Conservation (phyloP, 2,797 vertebrate genomes). For the Ceyx erithaca region DNA sequence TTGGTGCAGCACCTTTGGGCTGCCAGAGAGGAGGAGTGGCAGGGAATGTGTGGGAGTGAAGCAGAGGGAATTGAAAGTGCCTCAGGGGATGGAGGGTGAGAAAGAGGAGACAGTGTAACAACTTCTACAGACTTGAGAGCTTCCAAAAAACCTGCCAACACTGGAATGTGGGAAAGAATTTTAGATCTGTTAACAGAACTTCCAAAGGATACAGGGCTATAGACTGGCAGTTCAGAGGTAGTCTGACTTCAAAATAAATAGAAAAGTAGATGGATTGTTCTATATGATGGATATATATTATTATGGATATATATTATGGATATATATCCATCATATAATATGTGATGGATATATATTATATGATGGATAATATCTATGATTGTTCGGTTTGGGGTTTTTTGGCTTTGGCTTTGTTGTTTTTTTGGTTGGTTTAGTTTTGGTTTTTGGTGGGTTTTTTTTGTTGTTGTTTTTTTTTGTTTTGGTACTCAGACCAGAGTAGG, state of each 20-base stretch:
- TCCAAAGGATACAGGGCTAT: not conserved
- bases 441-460: no score
- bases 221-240: not conserved
- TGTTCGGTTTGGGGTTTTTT: no score
- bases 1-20: slow-evolving; percentile 40
- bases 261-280: not conserved
- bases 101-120: slow-evolving; percentile 36
- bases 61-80: not conserved
- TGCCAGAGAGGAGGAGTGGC: slow-evolving; percentile 1
- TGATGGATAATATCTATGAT: no score
- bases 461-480: not conserved
- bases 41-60: not conserved
- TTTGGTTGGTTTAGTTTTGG: no score
- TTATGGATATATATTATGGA: no score
- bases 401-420: no score
- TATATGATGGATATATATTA: no score
- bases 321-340: no score
- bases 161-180: slow-evolving; percentile 1
- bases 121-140: slow-evolving; percentile 13
- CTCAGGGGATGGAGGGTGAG: slow-evolving; percentile 29
- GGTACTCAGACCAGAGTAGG: not conserved
- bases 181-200: not conserved
- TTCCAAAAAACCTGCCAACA: not conserved
- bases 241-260: slow-evolving; percentile 2
- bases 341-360: no score